Conservation (phyloP, 2,113 vertebrate genomes). For the Promerops cafer region DNA sequence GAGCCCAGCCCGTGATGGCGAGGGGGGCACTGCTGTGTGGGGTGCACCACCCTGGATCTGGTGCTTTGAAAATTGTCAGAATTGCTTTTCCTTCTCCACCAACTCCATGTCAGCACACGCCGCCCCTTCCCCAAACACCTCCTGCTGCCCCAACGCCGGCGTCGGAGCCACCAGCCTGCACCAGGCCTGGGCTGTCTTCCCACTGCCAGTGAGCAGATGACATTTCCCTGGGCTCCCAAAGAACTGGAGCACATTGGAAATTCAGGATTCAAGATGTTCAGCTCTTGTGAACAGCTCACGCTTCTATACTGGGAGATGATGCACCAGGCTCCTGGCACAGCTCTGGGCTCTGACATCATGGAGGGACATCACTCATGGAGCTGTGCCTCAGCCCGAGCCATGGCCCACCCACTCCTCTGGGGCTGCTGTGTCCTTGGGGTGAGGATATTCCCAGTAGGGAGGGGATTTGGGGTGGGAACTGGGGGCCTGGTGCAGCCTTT, state of each 20-base stretch:
- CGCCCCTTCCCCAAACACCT: background rate
- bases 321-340: constrained; percentile 15
- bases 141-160: background rate
- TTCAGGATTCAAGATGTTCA: constrained; percentile 37
- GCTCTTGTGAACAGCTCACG: background rate
- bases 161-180: background rate
- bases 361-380: background rate
- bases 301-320: constrained; percentile 44
- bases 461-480: background rate
- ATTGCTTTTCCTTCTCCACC: background rate
- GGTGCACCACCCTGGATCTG: background rate
- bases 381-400: background rate
- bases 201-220: background rate
- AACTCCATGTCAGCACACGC: background rate
- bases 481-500: background rate
- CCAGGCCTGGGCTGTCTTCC: background rate
- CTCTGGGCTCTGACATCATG: background rate
- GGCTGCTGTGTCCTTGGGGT: background rate
- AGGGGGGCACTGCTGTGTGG: background rate
- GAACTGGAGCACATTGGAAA: background rate
- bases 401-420: background rate
- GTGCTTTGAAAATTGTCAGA: background rate
- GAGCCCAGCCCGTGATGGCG: fast-evolving
- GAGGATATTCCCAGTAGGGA: background rate
- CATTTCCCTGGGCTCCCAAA: background rate